These are phyloP conservation scores for Malurus alboscapulatus DNA, from an alignment of 2,113 vertebrate genomes.

Conservation along the genomic window DNA sequence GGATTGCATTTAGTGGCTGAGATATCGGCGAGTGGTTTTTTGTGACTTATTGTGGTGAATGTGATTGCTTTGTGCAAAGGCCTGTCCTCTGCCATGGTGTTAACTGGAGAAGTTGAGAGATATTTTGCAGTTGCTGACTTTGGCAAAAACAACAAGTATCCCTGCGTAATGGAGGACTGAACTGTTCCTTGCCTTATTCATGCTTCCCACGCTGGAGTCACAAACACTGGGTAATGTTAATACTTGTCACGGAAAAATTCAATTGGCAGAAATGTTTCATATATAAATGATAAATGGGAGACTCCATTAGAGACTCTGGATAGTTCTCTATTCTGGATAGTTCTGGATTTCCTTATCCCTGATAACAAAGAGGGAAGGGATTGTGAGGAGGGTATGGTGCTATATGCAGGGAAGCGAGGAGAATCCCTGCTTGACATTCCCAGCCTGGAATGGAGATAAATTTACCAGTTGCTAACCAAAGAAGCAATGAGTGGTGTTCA, in stretches of 20 bases:
- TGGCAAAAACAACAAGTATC: conserved; percentile 50
- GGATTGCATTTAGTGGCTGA: not conserved
- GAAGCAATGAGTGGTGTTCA: conserved; percentile 17
- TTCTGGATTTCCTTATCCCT: not conserved
- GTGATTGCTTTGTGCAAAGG: not conserved
- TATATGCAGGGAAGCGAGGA: not conserved
- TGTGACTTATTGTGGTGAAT: not conserved
- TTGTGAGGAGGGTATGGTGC: not conserved
- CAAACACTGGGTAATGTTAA: conserved; percentile 33
- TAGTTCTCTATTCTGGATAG: not conserved
- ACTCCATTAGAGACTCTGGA: not conserved
- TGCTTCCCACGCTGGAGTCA: conserved; percentile 47
- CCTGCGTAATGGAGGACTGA: conserved; percentile 40
- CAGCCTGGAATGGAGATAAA: conserved; percentile 34
- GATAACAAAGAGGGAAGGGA: not conserved
- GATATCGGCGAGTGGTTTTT: not conserved
- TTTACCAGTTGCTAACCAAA: conserved; percentile 54
- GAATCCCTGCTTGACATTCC: not conserved
- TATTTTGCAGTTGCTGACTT: conserved; percentile 53
- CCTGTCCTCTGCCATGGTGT: not conserved
- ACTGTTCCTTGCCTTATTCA: conserved; percentile 42
- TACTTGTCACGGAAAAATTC: conserved; percentile 15
- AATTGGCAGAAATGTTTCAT: not conserved
- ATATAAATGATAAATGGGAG: not conserved
- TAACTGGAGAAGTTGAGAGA: conserved; percentile 31